Evolutionary conservation across 2,888 invertebrate genomes (phyloP).

Genomic region (Xylophagus ater): DNA sequence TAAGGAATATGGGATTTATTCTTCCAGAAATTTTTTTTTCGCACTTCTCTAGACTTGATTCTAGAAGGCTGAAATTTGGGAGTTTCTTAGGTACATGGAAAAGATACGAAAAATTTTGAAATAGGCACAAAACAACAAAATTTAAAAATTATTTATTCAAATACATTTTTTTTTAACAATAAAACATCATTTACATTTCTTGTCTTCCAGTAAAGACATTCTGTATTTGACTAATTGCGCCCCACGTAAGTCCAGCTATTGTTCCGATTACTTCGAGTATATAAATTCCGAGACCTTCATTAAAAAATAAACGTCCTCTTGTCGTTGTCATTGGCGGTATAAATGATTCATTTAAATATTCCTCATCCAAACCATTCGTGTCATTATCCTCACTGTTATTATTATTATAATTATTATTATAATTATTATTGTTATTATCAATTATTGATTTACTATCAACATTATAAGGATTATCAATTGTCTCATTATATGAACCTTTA

Average conservation of each 20-base stretch:
- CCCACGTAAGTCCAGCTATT: constrained; percentile 19
- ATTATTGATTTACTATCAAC: not conserved
- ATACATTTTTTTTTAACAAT: too few relatives aligned
- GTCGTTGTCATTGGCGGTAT: not conserved
- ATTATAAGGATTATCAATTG: not conserved
- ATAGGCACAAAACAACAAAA: too few relatives aligned
- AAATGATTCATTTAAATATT: not conserved
- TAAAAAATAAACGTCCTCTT: constrained; percentile 6
- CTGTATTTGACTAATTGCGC: constrained; percentile 18
- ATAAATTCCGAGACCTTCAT: constrained; percentile 18
- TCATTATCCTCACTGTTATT: constrained; percentile 6
- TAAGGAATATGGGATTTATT: too few relatives aligned
- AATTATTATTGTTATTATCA: not conserved
- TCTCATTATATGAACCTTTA: constrained; percentile 6
- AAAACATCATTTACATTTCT: too few relatives aligned
- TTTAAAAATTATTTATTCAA: too few relatives aligned
- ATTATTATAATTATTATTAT: not conserved
- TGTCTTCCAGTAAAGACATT: constrained; percentile 10
- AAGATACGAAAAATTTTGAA: too few relatives aligned
- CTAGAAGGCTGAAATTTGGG: too few relatives aligned
- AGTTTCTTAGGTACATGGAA: too few relatives aligned
- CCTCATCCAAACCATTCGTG: not conserved
- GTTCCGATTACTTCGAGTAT: constrained; percentile 21
- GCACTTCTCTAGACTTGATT: too few relatives aligned
- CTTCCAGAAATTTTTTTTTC: too few relatives aligned